These are phyloP conservation scores for Antennarius maculatus DNA, from an alignment of 2,797 vertebrate species.

Conservation along the genomic window DNA sequence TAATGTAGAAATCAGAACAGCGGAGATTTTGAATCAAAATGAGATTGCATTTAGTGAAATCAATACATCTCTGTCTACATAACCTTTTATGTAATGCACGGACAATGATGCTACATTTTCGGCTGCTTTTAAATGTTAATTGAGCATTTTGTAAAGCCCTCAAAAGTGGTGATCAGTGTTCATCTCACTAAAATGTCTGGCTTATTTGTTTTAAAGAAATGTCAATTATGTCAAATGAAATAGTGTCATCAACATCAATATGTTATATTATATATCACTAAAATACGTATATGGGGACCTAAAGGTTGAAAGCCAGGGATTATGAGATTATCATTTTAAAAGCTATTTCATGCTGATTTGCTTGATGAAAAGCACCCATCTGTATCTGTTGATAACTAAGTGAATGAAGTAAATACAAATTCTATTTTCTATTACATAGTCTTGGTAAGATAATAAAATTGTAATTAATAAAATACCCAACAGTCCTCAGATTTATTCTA, in stretches of 20 bases:
- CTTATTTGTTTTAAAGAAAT: slow-evolving; percentile 79
- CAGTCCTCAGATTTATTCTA: slow-evolving; percentile 84
- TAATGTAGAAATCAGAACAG: slow-evolving; percentile 75
- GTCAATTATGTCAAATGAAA: slow-evolving; percentile 72
- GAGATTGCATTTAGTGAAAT: slow-evolving; percentile 80
- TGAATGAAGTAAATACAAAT: slow-evolving; percentile 75
- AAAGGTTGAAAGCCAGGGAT: slow-evolving; percentile 71
- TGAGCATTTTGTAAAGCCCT: slow-evolving; percentile 78
- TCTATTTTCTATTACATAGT: slow-evolving; percentile 72
- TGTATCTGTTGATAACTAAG: slow-evolving; percentile 64
- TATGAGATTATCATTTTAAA: slow-evolving; percentile 65
- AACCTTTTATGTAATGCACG: slow-evolving; percentile 77
- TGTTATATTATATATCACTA: slow-evolving; percentile 64
- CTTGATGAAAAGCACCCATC: slow-evolving; percentile 55
- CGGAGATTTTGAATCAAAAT: slow-evolving; percentile 75
- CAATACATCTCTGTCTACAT: slow-evolving; percentile 74
- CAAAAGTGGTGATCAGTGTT: slow-evolving; percentile 69
- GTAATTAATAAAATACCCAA: slow-evolving; percentile 75
- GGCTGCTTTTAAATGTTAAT: slow-evolving; percentile 83
- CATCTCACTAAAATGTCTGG: slow-evolving; percentile 65
- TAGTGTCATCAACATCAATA: slow-evolving; percentile 73
- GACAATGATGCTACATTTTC: slow-evolving; percentile 66
- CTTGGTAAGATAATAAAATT: slow-evolving; percentile 71
- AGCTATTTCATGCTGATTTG: slow-evolving; percentile 47
- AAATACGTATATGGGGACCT: slow-evolving; percentile 52